Conservation (phyloP, 2,113 vertebrate genomes). For the Collichthys lucidus region DNA sequence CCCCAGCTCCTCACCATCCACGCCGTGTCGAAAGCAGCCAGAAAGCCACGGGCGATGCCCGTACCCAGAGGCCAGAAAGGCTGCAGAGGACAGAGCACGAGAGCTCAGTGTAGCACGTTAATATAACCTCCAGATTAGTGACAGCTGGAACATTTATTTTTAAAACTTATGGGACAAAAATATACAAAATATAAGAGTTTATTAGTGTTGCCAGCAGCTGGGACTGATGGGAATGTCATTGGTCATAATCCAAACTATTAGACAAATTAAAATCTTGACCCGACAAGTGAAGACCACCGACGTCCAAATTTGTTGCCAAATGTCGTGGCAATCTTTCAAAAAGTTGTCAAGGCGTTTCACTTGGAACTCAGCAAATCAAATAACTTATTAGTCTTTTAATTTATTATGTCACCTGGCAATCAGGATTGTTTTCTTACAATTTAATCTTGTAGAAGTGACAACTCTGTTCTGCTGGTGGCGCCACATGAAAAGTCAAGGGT, state of each 20-base stretch:
- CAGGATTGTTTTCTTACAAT: not conserved
- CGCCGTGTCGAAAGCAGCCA: conserved; percentile 90
- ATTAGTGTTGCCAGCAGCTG: no score
- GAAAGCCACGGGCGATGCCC: conserved; percentile 92
- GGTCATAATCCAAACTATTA: no score
- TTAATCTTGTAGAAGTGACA: not conserved
- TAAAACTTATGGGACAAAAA: not conserved
- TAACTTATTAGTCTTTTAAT: no score
- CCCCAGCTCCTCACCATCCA: conserved; percentile 97
- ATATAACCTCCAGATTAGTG: not conserved
- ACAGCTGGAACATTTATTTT: not conserved
- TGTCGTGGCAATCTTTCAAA: no score
- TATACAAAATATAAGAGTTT: not conserved
- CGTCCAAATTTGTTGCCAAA: no score
- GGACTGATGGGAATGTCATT: no score
- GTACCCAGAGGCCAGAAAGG: conserved; percentile 98
- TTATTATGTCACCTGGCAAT: not conserved
- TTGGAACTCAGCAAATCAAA: not conserved
- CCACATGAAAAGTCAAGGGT: not conserved
- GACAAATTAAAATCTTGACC: no score
- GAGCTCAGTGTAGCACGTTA: not conserved
- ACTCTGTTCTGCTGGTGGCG: not conserved
- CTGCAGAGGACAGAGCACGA: conserved; percentile 71
- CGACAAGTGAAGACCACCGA: no score
- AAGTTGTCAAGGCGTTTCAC: no score